A percentile compares a stretch with the other conserved stretches of the same genome.
Evolutionary conservation across 2,113 vertebrate genomes (phyloP).

Genomic region (Tachysurus fulvidraco): DNA sequence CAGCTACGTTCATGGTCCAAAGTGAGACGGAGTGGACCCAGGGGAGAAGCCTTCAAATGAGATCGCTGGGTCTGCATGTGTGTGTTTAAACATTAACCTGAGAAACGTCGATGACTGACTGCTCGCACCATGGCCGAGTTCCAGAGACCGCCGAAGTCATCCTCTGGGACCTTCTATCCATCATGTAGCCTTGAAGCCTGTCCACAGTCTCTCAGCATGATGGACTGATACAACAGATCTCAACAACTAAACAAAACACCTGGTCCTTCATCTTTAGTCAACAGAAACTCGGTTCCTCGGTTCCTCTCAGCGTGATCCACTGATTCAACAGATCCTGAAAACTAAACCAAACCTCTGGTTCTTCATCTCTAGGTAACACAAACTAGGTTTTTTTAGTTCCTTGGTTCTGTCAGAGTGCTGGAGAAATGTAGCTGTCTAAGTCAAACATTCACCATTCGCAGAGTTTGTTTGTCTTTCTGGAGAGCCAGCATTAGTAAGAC

Average conservation of each 20-base stretch:
- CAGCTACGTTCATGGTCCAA: conserved; percentile 63
- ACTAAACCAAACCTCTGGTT: background rate
- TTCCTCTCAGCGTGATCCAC: background rate
- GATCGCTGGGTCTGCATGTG: conserved; percentile 28
- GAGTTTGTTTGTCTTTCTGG: conserved; percentile 3
- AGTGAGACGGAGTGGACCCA: conserved; percentile 70
- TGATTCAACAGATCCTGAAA: background rate
- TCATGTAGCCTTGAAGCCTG: conserved; percentile 51
- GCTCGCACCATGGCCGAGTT: conserved; percentile 50
- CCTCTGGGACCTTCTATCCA: conserved; percentile 56
- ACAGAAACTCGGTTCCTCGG: background rate
- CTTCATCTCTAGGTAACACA: background rate
- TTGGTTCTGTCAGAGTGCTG: background rate
- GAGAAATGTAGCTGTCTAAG: background rate
- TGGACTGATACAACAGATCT: background rate
- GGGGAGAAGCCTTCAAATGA: conserved; percentile 59
- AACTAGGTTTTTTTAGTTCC: no score
- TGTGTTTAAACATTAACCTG: conserved; percentile 36
- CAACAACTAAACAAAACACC: background rate
- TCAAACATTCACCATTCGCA: background rate
- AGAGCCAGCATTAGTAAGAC: background rate
- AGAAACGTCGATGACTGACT: conserved; percentile 45
- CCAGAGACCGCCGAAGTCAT: conserved; percentile 59
- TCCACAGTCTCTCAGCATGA: background rate
- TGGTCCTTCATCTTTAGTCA: background rate